Percentiles rank a stretch among this genome's conserved stretches.
Evolutionary conservation across 2,797 vertebrate genomes (phyloP).

Genomic region (Platalea minor): DNA sequence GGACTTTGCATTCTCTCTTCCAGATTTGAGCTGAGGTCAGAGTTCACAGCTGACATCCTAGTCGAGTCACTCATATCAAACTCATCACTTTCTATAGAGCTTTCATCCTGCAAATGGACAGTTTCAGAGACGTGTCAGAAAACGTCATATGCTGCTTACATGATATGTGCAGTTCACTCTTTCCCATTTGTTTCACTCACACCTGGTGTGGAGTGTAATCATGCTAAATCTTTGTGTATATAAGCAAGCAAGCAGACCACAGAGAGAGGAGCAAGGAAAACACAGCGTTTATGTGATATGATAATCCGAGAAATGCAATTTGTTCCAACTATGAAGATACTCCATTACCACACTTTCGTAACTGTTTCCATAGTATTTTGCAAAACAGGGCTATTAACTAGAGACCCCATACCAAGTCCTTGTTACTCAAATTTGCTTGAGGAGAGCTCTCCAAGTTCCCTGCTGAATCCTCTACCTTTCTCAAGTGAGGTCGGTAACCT

Average conservation of each 20-base stretch:
- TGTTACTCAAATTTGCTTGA: neutral
- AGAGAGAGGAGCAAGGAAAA: neutral
- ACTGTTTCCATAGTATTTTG: neutral
- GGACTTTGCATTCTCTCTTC: constrained; percentile 85
- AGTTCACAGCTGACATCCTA: constrained; percentile 85
- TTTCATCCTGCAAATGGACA: constrained; percentile 77
- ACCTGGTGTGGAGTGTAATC: neutral
- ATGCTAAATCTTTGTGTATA: neutral
- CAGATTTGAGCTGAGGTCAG: constrained; percentile 83
- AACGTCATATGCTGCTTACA: neutral
- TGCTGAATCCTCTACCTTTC: neutral
- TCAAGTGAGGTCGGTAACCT: neutral
- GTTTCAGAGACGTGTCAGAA: neutral
- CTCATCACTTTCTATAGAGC: constrained; percentile 84
- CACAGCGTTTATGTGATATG: neutral
- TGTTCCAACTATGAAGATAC: neutral
- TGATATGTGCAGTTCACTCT: neutral
- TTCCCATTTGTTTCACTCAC: neutral
- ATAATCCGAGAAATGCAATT: neutral
- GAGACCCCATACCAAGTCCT: neutral
- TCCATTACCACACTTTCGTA: neutral
- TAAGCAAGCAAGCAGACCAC: neutral
- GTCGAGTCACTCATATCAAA: constrained; percentile 86
- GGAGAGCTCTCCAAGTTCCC: neutral
- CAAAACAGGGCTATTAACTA: neutral